Evolutionary conservation across 2,797 vertebrate genomes (phyloP).

Genomic region (Macropus fuliginosus): DNA sequence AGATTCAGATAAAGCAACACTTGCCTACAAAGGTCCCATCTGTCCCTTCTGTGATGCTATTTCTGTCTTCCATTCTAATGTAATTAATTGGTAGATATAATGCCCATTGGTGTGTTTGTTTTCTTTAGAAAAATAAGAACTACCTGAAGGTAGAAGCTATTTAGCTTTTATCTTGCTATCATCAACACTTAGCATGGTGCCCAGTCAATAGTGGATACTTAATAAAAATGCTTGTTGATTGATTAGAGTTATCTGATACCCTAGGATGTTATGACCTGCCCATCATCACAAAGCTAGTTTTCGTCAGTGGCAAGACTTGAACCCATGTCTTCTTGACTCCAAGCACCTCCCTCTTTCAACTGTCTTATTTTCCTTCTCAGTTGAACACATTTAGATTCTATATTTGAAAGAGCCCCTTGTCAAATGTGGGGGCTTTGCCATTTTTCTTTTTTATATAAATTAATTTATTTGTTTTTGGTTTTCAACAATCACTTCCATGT

Average conservation of each 20-base stretch:
- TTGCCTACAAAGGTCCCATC: neutral
- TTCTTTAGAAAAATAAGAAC: neutral
- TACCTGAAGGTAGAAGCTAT: neutral
- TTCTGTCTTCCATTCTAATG: neutral
- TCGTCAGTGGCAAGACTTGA: neutral
- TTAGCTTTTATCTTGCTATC: neutral
- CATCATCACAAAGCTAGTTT: neutral
- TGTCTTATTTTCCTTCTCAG: neutral
- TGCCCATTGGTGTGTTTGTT: neutral
- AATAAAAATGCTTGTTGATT: neutral
- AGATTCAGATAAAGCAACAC: neutral
- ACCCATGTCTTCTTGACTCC: neutral
- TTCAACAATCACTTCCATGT: too few species aligned
- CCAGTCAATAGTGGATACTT: neutral
- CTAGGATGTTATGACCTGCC: neutral
- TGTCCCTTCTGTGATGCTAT: too few species aligned
- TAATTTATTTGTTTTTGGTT: too few species aligned
- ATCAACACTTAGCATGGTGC: too few species aligned
- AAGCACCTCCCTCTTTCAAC: neutral
- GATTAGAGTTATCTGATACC: neutral
- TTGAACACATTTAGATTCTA: constrained; percentile 28
- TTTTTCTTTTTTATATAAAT: constrained; percentile 58
- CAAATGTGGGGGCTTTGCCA: constrained; percentile 75
- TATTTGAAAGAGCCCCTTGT: constrained; percentile 80
- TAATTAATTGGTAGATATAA: neutral